Conservation (phyloP, 2,888 invertebrate species). For the Disparrhopalites patrizii region DNA sequence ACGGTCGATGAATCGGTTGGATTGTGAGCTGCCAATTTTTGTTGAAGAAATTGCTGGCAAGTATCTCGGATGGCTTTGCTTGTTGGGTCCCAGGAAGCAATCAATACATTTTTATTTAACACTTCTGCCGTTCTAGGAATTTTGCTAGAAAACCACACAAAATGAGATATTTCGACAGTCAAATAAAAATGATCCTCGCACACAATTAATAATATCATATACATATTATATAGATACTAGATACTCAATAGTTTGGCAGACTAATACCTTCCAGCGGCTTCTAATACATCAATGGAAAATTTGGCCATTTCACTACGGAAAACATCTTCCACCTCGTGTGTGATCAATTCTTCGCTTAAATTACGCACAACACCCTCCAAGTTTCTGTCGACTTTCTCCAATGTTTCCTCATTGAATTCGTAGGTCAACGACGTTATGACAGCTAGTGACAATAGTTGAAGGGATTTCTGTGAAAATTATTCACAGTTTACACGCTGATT, state of each 20-base stretch:
- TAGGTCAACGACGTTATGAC: too few species aligned
- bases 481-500: not conserved
- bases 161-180: too few species aligned
- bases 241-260: too few species aligned
- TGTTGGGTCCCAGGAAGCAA: constrained; percentile 2
- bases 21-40: too few species aligned
- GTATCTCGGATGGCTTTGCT: not conserved
- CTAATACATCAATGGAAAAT: too few species aligned
- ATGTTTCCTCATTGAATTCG: too few species aligned
- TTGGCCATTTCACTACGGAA: not conserved
- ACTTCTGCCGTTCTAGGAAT: constrained; percentile 15
- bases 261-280: too few species aligned
- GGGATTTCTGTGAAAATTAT: constrained; percentile 6
- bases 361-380: not conserved
- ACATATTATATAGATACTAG: too few species aligned
- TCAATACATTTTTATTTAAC: constrained; percentile 2
- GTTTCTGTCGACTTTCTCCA: constrained; percentile 6
- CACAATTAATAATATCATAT: not conserved
- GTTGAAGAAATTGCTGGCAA: not conserved
- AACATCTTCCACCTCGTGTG: not conserved
- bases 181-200: not conserved
- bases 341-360: constrained; percentile 4
- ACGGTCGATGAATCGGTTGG: not conserved
- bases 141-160: constrained; percentile 2
- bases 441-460: not conserved